Percentiles rank a stretch among this genome's conserved stretches.
These are phyloP conservation scores for Tapera naevia DNA, from an alignment of 2,797 vertebrate species.

Conservation along the genomic window DNA sequence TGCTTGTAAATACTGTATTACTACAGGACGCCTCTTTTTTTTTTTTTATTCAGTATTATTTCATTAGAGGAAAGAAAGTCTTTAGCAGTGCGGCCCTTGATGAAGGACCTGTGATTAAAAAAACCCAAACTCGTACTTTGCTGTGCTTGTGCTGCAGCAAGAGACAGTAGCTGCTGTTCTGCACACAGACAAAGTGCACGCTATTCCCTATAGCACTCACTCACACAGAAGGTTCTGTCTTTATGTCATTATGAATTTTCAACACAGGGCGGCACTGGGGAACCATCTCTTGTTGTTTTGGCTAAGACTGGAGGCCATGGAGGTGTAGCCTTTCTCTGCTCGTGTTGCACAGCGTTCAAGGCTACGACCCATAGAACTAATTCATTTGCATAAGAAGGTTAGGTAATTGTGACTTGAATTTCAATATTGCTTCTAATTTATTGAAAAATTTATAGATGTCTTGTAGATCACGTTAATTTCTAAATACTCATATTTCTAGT, in stretches of 20 bases:
- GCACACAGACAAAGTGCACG: background rate
- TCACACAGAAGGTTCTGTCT: background rate
- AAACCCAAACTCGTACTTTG: fast-evolving
- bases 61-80: background rate
- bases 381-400: background rate
- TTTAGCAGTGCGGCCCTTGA: background rate
- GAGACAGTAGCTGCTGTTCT: background rate
- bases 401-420: background rate
- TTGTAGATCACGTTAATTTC: background rate
- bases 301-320: background rate
- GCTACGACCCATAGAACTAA: background rate
- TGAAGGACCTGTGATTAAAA: background rate
- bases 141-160: background rate
- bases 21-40: background rate
- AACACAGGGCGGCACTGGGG: background rate
- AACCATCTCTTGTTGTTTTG: background rate
- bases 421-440: background rate
- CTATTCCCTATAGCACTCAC: background rate
- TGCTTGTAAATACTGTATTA: background rate
- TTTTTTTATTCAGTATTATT: background rate
- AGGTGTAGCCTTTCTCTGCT: background rate
- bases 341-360: fast-evolving
- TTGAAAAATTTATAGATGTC: background rate
- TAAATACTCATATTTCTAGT: background rate
- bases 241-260: background rate